These are phyloP conservation scores for Catharus fuscescens DNA, from an alignment of 2,113 vertebrate species.

Conservation along the genomic window DNA sequence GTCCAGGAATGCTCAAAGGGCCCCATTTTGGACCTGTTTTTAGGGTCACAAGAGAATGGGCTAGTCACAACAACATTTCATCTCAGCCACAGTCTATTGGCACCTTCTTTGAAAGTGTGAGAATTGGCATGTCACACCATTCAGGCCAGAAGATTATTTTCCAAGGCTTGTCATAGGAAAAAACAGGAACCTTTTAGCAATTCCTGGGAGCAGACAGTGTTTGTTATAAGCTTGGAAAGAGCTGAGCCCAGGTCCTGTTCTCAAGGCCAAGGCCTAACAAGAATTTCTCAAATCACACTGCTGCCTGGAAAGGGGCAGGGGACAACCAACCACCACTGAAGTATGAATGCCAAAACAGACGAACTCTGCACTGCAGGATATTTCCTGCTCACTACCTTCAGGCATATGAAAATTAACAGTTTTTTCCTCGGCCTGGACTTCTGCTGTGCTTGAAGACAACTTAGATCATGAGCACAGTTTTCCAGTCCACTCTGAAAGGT, in stretches of 20 bases:
- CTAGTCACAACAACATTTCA: not conserved
- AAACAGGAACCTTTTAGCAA: not conserved
- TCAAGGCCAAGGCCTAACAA: not conserved
- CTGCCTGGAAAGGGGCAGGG: not conserved
- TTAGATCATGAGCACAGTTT: not conserved
- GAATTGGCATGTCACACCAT: not conserved
- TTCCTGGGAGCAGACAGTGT: not conserved
- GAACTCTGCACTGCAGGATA: not conserved
- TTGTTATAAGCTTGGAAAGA: not conserved
- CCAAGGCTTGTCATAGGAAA: not conserved
- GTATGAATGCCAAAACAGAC: not conserved
- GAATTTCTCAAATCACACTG: not conserved
- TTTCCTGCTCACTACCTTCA: not conserved
- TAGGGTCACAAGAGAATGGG: too few species aligned
- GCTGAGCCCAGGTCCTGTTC: not conserved
- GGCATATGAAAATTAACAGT: not conserved
- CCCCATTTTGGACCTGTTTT: too few species aligned
- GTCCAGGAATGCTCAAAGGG: not conserved
- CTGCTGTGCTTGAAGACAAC: not conserved
- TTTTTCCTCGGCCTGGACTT: not conserved
- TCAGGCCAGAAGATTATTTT: not conserved
- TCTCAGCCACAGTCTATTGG: rapidly evolving
- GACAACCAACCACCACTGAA: not conserved
- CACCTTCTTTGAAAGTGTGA: not conserved
- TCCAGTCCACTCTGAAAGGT: not conserved